Conservation (phyloP, 2,888 invertebrate genomes). For the Drosophila ustulata region DNA sequence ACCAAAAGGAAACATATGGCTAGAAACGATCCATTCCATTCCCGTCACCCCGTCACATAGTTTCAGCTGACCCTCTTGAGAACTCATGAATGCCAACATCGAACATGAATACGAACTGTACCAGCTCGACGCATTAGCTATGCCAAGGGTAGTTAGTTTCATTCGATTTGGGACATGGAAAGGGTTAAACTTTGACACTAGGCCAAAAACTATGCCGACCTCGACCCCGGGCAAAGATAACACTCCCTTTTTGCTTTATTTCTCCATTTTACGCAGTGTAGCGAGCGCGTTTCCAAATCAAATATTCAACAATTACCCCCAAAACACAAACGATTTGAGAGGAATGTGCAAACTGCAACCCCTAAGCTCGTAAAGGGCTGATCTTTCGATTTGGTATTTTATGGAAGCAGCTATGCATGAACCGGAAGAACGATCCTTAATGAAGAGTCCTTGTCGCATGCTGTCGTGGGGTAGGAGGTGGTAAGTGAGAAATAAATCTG, state of each 20-base stretch:
- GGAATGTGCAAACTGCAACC: conserved; percentile 47
- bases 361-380: conserved; percentile 60
- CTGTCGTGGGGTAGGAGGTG: conserved; percentile 5
- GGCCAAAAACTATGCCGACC: conserved; percentile 11
- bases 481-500: not conserved
- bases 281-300: conserved; percentile 45
- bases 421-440: conserved; percentile 29
- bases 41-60: not conserved
- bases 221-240: conserved; percentile 20
- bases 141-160: conserved; percentile 32
- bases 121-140: conserved; percentile 22
- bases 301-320: conserved; percentile 62
- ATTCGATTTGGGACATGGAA: conserved; percentile 27
- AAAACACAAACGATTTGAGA: conserved; percentile 45
- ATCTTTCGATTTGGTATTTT: conserved; percentile 17
- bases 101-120: conserved; percentile 38
- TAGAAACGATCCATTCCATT: not conserved
- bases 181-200: conserved; percentile 64
- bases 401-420: conserved; percentile 10
- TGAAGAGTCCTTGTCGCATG: not conserved
- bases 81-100: conserved; percentile 22
- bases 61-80: conserved; percentile 37
- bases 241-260: conserved; percentile 24
- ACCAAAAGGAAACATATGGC: not conserved
- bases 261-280: conserved; percentile 60